Base-by-base conservation (phyloP, 2,888 invertebrate species). In the Volucella inflata region DNA sequence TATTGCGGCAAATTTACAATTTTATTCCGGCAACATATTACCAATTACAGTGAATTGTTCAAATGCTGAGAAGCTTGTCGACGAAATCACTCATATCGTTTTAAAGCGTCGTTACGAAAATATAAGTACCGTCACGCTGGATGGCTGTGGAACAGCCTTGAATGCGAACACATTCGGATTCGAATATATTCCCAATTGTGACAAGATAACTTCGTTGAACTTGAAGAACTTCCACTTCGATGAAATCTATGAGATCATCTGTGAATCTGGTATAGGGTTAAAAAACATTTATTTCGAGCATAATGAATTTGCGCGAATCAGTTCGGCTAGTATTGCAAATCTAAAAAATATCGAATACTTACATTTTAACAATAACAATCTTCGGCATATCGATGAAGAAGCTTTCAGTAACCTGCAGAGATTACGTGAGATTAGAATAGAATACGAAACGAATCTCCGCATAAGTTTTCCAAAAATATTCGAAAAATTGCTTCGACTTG, bases 161-260 rank as follows among this genome's bases (percentile, higher is more conserved):
- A 87, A 89, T 70, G 81, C 87, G 0, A 70, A 81, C 30, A 90
- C 89, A 64, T 91, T 90, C 84, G 91, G 91, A 3, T 75, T 91
- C 78, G 91, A 91, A 77, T 90, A 89, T 74, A 87, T 91, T 84
- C 90, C 90, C 17, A 89, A 90, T 59, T 91, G 91, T 75, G 84
- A 67, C 0, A 85, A 88, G 14, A 87, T 91, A 60, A 85, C 88
- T 17, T 88, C 88, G 62, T 70, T 89, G 2, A 84, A 88, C 42
- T 88, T 91, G 16, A 88, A 88, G 38, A 87, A 87, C 16, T 91
- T 91, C 67, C 88, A 90, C 51, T 88, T 88, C 17, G 90, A 90
- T 44, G 87, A 85, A 9, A 88, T 89, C 8, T 87, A 88, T 10
- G 71, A 82, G 4, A 64, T 91, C 11, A 81, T 87, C 30, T 91